phyloP scores from a whole-genome alignment of 2,888 invertebrate genomes.

The Erebia aethiops region DNA sequence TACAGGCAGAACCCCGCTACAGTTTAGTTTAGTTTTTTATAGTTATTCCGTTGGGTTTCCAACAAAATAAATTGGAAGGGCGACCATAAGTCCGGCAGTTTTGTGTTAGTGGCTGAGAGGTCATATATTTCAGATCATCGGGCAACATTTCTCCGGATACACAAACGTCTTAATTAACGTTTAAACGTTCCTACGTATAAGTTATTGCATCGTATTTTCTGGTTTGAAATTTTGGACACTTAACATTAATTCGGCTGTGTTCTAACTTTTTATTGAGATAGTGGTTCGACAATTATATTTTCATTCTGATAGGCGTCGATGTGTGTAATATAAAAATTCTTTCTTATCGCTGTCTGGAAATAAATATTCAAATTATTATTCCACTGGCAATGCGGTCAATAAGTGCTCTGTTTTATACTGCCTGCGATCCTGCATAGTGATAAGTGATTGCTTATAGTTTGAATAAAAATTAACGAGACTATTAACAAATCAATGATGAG shows the following conservation, averaged over 20 bases:
- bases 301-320: conserved; percentile 21
- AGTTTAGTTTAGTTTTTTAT: conserved; percentile 50
- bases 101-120: conserved; percentile 56
- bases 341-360: conserved; percentile 45
- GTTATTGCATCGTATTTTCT: conserved; percentile 57
- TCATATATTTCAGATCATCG: conserved; percentile 64
- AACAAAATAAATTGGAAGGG: conserved; percentile 64
- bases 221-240: conserved; percentile 45
- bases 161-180: conserved; percentile 73
- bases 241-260: conserved; percentile 46
- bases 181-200: conserved; percentile 59
- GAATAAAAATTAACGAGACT: conserved; percentile 68
- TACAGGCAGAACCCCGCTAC: background rate
- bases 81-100: conserved; percentile 62
- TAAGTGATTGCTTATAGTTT: conserved; percentile 56
- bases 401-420: conserved; percentile 34
- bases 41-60: conserved; percentile 55
- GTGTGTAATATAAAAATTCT: conserved; percentile 28
- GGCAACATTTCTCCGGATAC: conserved; percentile 59
- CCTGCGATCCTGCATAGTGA: conserved; percentile 55
- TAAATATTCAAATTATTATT: conserved; percentile 41
- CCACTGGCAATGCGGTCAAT: conserved; percentile 14
- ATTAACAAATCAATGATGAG: conserved; percentile 74
- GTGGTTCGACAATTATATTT: conserved; percentile 24
- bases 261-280: conserved; percentile 28